Conservation (phyloP, 1,140 invertebrate genomes). For the Yoshiicerus persimilis region DNA sequence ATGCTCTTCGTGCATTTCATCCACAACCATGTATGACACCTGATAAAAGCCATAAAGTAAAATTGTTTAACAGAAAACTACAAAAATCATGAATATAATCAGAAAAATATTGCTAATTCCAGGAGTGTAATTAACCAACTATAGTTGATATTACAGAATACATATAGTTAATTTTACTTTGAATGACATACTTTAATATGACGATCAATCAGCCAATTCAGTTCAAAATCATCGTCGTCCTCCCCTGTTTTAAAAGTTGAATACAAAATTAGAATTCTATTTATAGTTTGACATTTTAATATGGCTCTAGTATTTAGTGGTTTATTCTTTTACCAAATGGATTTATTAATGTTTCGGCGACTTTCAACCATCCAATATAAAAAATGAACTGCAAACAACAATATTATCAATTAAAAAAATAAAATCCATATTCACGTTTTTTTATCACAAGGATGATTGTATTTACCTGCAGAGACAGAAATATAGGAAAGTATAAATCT, state of each 20-base stretch:
- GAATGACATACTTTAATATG: constrained; percentile 74
- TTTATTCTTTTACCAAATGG: constrained; percentile 68
- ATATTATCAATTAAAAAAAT: background rate
- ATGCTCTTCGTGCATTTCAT: constrained; percentile 88
- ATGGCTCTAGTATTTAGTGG: background rate
- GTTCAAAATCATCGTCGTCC: constrained; percentile 91
- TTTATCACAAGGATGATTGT: background rate
- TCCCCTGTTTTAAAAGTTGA: constrained; percentile 56
- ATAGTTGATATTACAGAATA: too few species aligned
- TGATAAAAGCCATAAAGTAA: constrained; percentile 53
- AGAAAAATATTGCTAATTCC: too few species aligned
- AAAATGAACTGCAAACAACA: constrained; percentile 77
- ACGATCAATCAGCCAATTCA: constrained; percentile 82
- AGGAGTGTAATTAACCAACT: too few species aligned
- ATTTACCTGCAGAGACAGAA: constrained; percentile 81
- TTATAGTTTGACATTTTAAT: too few species aligned
- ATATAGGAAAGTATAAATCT: constrained; percentile 90
- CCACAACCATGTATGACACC: constrained; percentile 87
- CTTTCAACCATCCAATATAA: constrained; percentile 95
- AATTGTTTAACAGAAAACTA: too few species aligned
- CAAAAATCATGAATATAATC: too few species aligned
- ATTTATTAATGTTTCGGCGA: constrained; percentile 86
- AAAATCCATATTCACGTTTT: background rate
- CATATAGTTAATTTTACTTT: too few species aligned
- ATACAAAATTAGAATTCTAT: background rate